Evolutionary conservation across 2,797 vertebrate genomes (phyloP), one percentile per base, ranked within the genome.

Genomic region (Centropyge bicolor): DNA sequence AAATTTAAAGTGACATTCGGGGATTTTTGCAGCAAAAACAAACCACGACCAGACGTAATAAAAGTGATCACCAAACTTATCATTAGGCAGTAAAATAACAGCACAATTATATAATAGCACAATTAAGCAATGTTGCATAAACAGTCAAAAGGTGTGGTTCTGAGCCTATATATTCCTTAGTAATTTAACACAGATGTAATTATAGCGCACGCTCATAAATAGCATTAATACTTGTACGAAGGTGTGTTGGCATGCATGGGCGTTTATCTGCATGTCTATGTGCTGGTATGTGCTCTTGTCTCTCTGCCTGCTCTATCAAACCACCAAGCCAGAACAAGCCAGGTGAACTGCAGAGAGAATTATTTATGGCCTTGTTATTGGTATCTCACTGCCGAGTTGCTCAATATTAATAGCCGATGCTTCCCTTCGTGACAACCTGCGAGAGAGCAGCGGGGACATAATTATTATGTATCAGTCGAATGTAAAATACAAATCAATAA

Each of bases 291-390:
- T 54, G 20, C 68, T 45, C 54, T 76, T 61, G 59, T 78, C 38
- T 88, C 43, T 46, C 72, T 59, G 40, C 62, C 35, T 79, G 60
- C 60, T 76, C 70, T 68, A 27, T 80, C 70, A 79, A 70, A 76
- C 56, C 11, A 31, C 83, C 86, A 64, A 76, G 78, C 62, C 83
- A 81, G 81, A 85, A 88, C 72, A 91, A 88, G 81, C 71, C 80
- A 93, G 84, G 81, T 90, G 82, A 86, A 74, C 36, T 43, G 65
- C 55, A 82, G 49, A 49, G 52, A 59, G 31, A 83, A 64, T 80
- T 90, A 90, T 92, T 90, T 89, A 90, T 85, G 51, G 24, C 5
- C 63, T 52, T 91, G 85, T 89, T 90, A 78, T 87, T 81, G 71
- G 35, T 52, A 82, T 20, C 56, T 87, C 43, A 27, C 76, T 43